phyloP scores from a whole-genome alignment of 2,888 invertebrate genomes.

The Osedax frankpressi region DNA sequence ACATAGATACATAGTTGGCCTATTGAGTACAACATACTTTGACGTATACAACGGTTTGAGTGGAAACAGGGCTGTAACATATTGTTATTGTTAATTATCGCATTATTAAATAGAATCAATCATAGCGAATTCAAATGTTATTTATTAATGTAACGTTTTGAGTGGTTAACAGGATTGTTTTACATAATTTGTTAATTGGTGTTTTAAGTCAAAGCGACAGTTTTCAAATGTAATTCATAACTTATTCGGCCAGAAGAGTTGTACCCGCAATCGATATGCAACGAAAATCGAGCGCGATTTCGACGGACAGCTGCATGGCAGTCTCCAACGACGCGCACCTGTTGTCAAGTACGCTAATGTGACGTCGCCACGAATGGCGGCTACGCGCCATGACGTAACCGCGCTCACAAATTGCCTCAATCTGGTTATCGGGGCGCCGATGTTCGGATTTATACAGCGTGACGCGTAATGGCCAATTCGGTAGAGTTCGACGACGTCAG shows the following conservation, averaged over 20 bases:
- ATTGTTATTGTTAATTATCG: neutral
- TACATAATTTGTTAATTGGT: neutral
- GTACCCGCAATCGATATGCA: neutral
- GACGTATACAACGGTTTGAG: neutral
- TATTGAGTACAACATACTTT: neutral
- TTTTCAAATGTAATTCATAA: neutral
- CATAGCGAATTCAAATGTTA: neutral
- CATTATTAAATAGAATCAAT: neutral
- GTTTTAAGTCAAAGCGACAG: neutral
- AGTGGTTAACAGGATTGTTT: neutral
- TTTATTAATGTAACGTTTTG: neutral
- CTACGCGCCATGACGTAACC: neutral
- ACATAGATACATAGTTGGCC: neutral
- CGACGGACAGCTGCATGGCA: neutral
- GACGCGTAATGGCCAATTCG: conserved; percentile 9
- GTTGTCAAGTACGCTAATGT: conserved; percentile 8
- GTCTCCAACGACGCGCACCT: neutral
- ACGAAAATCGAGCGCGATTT: neutral
- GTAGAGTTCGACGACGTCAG: neutral
- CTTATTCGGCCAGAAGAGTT: neutral
- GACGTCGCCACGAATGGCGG: conserved; percentile 8
- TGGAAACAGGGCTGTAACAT: neutral
- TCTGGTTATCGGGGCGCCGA: conserved; percentile 2
- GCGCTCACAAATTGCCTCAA: conserved; percentile 7
- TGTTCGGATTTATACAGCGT: conserved; percentile 6